Conservation (phyloP, 2,797 vertebrate species). For the Macrochelys suwanniensis region DNA sequence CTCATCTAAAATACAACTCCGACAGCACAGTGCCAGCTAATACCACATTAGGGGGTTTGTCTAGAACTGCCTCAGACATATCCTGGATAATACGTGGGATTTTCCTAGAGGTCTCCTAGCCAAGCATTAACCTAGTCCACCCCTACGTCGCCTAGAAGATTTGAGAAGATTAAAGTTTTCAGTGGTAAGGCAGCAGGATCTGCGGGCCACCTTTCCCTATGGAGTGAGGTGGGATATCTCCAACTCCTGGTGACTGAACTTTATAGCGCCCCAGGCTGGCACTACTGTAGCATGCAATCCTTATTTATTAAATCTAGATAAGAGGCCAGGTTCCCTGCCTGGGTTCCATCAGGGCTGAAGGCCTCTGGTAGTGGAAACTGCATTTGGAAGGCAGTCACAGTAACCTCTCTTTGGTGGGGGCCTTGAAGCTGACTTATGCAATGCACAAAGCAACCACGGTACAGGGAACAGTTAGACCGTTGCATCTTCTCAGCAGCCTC, state of each 20-base stretch:
- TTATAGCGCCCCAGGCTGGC: neutral
- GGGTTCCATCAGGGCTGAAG: neutral
- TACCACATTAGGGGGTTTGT: no score
- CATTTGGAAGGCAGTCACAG: neutral
- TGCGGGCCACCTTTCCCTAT: neutral
- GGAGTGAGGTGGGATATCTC: neutral
- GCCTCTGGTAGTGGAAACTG: neutral
- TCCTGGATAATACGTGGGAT: neutral
- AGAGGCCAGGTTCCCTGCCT: neutral
- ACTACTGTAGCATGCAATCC: rapidly evolving
- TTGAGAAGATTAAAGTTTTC: neutral
- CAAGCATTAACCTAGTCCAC: neutral
- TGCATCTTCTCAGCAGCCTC: neutral
- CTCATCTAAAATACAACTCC: no score
- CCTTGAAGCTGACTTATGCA: neutral
- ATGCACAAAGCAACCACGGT: neutral
- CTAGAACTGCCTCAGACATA: neutral
- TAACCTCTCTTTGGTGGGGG: neutral
- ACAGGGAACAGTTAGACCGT: neutral
- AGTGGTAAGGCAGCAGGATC: neutral
- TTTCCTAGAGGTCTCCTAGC: neutral
- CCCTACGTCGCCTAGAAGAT: no score
- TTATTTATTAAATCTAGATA: neutral
- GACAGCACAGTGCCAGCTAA: no score
- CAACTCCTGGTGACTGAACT: neutral